Conservation (phyloP, 2,797 vertebrate species). For the Eulemur rubriventer region DNA sequence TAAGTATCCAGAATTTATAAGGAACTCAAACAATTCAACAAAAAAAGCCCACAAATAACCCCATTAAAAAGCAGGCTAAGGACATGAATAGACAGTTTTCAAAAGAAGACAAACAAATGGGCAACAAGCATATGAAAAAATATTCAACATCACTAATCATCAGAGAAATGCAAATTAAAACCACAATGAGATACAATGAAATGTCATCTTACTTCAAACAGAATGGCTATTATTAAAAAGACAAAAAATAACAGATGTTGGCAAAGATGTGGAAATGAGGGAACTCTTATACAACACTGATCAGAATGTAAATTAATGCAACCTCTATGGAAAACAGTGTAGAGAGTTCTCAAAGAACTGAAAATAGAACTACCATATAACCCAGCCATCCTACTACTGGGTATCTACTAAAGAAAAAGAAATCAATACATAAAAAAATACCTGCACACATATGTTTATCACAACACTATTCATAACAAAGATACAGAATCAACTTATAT, state of each 20-base stretch:
- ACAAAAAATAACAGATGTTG: not conserved
- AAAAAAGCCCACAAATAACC: not conserved
- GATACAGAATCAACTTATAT: no score
- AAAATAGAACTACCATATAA: not conserved
- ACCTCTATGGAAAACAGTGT: not conserved
- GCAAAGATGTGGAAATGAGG: not conserved
- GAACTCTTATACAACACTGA: not conserved
- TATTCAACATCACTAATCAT: not conserved
- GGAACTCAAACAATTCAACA: not conserved
- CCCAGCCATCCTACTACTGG: not conserved
- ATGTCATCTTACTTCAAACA: not conserved
- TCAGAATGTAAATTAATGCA: not conserved
- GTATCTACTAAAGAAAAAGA: no score
- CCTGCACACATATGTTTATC: no score
- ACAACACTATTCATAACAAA: no score
- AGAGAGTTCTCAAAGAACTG: not conserved
- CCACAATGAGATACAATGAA: not conserved
- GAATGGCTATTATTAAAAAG: not conserved
- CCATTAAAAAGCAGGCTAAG: not conserved
- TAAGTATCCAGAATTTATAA: not conserved
- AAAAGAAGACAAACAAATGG: not conserved
- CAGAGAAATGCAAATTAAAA: not conserved
- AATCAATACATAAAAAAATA: no score
- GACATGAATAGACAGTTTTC: not conserved
- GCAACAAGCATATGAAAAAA: not conserved